Evolutionary conservation across 2,888 invertebrate genomes (phyloP).

Genomic region (Crioceris asparagi): DNA sequence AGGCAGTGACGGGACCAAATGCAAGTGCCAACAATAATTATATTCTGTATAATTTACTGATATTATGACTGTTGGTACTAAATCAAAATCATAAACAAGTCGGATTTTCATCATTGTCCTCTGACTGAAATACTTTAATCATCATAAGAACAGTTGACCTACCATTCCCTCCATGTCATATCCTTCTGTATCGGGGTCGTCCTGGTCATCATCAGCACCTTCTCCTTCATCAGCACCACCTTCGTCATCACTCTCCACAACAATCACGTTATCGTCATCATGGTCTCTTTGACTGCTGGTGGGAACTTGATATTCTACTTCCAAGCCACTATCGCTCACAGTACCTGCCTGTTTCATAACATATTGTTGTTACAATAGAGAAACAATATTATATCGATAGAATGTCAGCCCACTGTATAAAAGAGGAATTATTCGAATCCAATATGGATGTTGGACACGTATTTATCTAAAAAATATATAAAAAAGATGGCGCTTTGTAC

Average conservation of each 20-base stretch:
- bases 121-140: not conserved
- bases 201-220: slow-evolving; percentile 43
- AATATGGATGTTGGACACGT: too few species aligned
- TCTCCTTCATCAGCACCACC: slow-evolving; percentile 48
- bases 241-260: slow-evolving; percentile 71
- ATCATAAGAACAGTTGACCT: slow-evolving; percentile 6
- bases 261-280: slow-evolving; percentile 56
- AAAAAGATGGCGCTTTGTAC: too few species aligned
- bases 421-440: too few species aligned
- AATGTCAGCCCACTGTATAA: too few species aligned
- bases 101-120: not conserved
- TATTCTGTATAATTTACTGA: too few species aligned
- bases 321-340: slow-evolving; percentile 42
- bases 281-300: slow-evolving; percentile 81
- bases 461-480: too few species aligned
- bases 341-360: slow-evolving; percentile 26
- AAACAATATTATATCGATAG: too few species aligned
- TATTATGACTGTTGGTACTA: too few species aligned
- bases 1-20: too few species aligned
- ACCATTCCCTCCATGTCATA: slow-evolving; percentile 44
- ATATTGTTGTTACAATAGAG: too few species aligned
- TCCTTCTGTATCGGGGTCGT: slow-evolving; percentile 46
- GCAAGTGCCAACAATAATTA: too few species aligned
- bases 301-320: slow-evolving; percentile 75
- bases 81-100: not conserved